These are phyloP conservation scores for Zhuqinia jingwanae DNA, from an alignment of 2,888 invertebrate genomes.

Conservation along the genomic window DNA sequence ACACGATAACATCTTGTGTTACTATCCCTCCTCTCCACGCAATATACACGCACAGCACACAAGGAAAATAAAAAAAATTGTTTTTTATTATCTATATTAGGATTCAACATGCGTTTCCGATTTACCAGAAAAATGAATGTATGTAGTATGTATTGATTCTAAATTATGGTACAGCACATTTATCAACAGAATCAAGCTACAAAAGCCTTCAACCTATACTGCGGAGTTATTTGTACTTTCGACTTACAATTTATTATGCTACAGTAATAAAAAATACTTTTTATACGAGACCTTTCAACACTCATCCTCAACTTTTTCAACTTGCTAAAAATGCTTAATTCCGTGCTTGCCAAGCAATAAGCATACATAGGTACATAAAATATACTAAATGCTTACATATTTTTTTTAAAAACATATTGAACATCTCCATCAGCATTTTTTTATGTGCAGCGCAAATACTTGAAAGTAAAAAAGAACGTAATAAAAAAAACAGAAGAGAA, in stretches of 20 bases:
- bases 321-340: slow-evolving; percentile 5
- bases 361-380: background rate
- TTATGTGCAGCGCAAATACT: slow-evolving; percentile 31
- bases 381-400: background rate
- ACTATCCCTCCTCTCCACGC: background rate
- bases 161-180: background rate
- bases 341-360: background rate
- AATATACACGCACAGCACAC: background rate
- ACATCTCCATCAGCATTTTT: slow-evolving; percentile 38
- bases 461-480: background rate
- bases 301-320: slow-evolving; percentile 4
- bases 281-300: slow-evolving; percentile 12
- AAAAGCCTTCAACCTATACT: no score
- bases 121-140: slow-evolving; percentile 24
- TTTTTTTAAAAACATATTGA: slow-evolving; percentile 32
- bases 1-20: background rate
- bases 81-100: slow-evolving; percentile 33
- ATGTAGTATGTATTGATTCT: slow-evolving; percentile 16
- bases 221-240: slow-evolving; percentile 2
- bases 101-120: slow-evolving; percentile 36
- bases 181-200: background rate
- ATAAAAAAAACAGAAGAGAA: slow-evolving; percentile 22
- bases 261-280: slow-evolving; percentile 10
- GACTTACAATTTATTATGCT: slow-evolving; percentile 1
- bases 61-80: background rate